These are phyloP conservation scores for Spermophilus dauricus DNA, from an alignment of 2,113 vertebrate genomes.

Conservation along the genomic window DNA sequence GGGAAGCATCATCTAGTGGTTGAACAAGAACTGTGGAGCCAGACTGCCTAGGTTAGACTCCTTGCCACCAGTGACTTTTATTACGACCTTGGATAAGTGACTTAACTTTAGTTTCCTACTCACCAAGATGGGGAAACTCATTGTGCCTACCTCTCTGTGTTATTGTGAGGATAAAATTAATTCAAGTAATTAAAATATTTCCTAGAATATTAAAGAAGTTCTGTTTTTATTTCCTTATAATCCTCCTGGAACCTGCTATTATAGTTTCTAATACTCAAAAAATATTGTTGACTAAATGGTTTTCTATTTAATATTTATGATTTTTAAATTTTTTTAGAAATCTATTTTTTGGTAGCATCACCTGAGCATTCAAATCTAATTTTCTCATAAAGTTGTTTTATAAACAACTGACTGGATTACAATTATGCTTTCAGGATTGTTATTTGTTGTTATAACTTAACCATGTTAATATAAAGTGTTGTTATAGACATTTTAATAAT, in stretches of 20 bases:
- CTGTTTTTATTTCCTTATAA: constrained; percentile 22
- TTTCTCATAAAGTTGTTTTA: constrained; percentile 6
- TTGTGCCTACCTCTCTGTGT: constrained; percentile 12
- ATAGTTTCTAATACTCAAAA: background rate
- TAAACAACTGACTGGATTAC: background rate
- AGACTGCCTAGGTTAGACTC: background rate
- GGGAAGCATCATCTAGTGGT: background rate
- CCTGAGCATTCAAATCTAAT: background rate
- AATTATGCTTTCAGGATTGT: constrained; percentile 22
- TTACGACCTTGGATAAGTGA: background rate
- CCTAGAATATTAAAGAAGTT: background rate
- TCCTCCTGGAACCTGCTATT: background rate
- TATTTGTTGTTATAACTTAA: background rate
- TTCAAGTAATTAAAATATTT: constrained; percentile 30
- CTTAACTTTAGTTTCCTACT: background rate
- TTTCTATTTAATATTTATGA: background rate
- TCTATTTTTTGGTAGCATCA: background rate
- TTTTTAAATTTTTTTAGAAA: background rate
- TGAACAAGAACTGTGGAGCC: background rate
- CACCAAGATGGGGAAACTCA: background rate
- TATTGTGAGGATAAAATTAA: constrained; percentile 21
- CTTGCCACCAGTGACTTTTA: background rate
- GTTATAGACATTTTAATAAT: background rate
- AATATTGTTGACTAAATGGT: background rate
- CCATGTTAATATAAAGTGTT: background rate